Conservation (phyloP, 2,888 invertebrate genomes). For the Cataglyphis albicans region DNA sequence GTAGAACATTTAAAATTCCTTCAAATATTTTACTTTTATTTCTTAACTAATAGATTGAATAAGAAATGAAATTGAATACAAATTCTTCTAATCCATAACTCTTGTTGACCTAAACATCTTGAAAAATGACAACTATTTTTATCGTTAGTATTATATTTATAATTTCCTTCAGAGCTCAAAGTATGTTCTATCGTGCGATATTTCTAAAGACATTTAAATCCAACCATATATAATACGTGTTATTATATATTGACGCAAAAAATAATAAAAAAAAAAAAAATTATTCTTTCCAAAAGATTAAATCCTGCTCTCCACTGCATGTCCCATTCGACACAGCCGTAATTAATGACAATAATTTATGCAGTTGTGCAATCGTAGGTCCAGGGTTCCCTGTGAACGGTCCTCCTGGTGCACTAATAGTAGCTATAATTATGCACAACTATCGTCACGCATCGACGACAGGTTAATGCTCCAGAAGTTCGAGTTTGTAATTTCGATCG, state of each 20-base stretch:
- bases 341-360: slow-evolving; percentile 71
- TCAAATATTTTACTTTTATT: neutral
- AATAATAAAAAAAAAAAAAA: slow-evolving; percentile 9
- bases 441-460: slow-evolving; percentile 68
- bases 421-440: slow-evolving; percentile 68
- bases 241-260: neutral
- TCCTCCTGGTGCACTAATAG: slow-evolving; percentile 66
- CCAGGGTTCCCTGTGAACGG: slow-evolving; percentile 36
- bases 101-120: neutral
- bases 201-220: neutral
- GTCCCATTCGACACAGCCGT: slow-evolving; percentile 20
- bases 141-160: neutral
- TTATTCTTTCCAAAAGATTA: slow-evolving; percentile 33
- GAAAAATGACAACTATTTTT: neutral
- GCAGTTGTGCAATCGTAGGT: slow-evolving; percentile 66
- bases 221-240: neutral
- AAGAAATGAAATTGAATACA: neutral
- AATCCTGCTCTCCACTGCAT: slow-evolving; percentile 28
- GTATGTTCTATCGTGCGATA: neutral
- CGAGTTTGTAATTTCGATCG: slow-evolving; percentile 20
- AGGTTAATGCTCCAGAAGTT: slow-evolving; percentile 59
- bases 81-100: neutral
- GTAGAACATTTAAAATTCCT: neutral
- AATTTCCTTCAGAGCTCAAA: neutral
- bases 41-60: neutral